Percentiles rank a stretch among this genome's conserved stretches.
Conservation (phyloP, 2,113 vertebrate species). For the Pteropus alecto region DNA sequence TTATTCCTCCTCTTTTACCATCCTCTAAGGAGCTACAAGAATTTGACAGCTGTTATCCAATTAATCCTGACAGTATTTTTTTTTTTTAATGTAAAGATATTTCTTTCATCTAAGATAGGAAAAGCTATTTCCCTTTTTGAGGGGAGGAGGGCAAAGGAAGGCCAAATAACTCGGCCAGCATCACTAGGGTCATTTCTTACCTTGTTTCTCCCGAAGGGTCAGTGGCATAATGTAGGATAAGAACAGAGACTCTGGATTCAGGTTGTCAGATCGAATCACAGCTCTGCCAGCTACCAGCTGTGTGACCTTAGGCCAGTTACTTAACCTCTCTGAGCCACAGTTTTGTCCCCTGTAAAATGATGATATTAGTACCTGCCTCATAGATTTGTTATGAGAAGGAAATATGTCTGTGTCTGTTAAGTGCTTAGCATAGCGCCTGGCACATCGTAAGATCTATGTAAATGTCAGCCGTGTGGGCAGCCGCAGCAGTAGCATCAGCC, state of each 20-base stretch:
- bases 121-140: constrained; percentile 35
- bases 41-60: constrained; percentile 76
- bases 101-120: constrained; percentile 24
- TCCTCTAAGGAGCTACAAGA: constrained; percentile 64
- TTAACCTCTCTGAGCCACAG: neutral
- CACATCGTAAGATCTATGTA: neutral
- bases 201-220: neutral
- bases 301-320: neutral
- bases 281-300: neutral
- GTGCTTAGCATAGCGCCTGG: neutral
- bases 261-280: neutral
- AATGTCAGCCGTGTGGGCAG: rapidly evolving
- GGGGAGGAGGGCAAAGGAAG: neutral
- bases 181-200: neutral
- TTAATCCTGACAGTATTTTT: constrained; percentile 71
- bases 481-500: rapidly evolving
- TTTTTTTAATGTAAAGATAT: constrained; percentile 61
- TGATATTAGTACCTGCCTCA: neutral
- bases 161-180: neutral
- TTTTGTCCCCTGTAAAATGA: neutral
- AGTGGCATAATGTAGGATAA: neutral
- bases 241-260: neutral
- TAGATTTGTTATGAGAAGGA: neutral
- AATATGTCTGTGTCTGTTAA: neutral
- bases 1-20: constrained; percentile 68